A percentile compares a stretch with the other conserved stretches of the same genome.
phyloP scores from a whole-genome alignment of 2,888 invertebrate genomes.

The Acronicta leporina region DNA sequence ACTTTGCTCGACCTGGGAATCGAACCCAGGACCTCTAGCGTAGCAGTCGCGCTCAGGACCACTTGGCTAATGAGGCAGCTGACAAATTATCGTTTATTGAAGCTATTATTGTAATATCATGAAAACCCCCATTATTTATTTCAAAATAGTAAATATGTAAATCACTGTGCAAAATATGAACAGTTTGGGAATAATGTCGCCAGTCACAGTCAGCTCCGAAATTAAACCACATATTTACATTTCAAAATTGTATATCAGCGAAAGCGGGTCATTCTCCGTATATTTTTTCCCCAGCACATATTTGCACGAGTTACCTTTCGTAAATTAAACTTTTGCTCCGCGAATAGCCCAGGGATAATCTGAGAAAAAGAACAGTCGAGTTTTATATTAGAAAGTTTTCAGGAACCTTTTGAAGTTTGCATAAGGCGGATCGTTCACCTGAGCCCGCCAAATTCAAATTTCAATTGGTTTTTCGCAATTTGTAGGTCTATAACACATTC shows the following conservation, averaged over 20 bases:
- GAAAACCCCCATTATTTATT: too few species aligned
- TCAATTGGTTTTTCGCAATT: too few species aligned
- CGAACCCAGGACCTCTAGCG: too few species aligned
- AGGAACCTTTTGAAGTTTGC: conserved; percentile 5
- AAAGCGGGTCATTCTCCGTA: conserved; percentile 15
- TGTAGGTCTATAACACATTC: too few species aligned
- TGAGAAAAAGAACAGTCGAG: conserved; percentile 7
- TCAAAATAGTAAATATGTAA: conserved; percentile 10
- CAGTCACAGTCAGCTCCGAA: background rate
- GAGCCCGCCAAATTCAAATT: too few species aligned
- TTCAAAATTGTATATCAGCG: conserved; percentile 16
- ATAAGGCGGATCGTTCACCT: conserved; percentile 6
- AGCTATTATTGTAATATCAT: too few species aligned
- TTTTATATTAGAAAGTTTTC: conserved; percentile 10
- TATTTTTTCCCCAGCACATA: conserved; percentile 23
- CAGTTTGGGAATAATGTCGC: background rate
- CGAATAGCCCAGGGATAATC: conserved; percentile 20
- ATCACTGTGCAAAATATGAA: conserved; percentile 20
- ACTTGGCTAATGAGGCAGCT: too few species aligned
- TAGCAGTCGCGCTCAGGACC: too few species aligned
- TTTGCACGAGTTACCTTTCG: conserved; percentile 25
- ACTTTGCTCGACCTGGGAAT: too few species aligned
- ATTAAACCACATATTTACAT: conserved; percentile 34
- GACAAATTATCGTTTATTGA: too few species aligned
- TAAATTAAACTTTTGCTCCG: conserved; percentile 37